These are phyloP conservation scores for Drosophila melanogaster DNA, from an alignment of 1,140 invertebrate genomes.

Conservation along the genomic window DNA sequence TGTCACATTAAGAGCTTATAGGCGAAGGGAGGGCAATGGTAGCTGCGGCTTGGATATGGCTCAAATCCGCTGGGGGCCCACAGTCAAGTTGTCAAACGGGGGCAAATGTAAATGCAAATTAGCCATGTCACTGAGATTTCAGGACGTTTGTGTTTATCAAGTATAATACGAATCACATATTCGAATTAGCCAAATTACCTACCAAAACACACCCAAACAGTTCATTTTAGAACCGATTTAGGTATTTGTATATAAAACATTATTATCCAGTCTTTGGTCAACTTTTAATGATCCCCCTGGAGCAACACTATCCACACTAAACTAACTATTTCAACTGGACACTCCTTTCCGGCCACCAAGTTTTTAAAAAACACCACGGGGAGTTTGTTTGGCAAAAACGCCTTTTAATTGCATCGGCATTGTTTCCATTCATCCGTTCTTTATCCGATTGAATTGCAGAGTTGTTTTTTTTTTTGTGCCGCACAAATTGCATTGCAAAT, in stretches of 20 bases:
- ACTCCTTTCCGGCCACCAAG: neutral
- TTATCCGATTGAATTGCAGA: slow-evolving; percentile 22
- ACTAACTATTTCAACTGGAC: neutral
- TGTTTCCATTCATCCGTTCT: slow-evolving; percentile 43
- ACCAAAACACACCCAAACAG: too few species aligned
- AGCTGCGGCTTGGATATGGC: slow-evolving; percentile 15
- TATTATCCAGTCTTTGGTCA: neutral
- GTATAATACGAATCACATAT: neutral
- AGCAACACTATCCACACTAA: slow-evolving; percentile 1
- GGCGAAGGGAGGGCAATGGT: neutral
- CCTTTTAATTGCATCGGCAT: slow-evolving; percentile 65
- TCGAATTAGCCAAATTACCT: too few species aligned
- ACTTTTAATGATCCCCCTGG: slow-evolving; percentile 1
- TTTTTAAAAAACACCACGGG: slow-evolving; percentile 18
- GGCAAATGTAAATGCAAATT: slow-evolving; percentile 65
- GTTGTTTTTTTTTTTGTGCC: slow-evolving; percentile 11
- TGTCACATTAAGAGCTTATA: slow-evolving; percentile 57
- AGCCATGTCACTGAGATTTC: slow-evolving; percentile 48
- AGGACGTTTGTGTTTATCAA: slow-evolving; percentile 6
- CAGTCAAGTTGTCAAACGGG: slow-evolving; percentile 55
- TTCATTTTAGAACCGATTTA: too few species aligned
- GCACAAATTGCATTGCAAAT: slow-evolving; percentile 44
- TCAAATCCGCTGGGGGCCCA: slow-evolving; percentile 39
- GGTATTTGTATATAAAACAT: too few species aligned
- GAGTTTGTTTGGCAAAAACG: slow-evolving; percentile 37